These are phyloP conservation scores for Celastrina argiolus DNA, from an alignment of 2,888 invertebrate species.

Conservation along the genomic window DNA sequence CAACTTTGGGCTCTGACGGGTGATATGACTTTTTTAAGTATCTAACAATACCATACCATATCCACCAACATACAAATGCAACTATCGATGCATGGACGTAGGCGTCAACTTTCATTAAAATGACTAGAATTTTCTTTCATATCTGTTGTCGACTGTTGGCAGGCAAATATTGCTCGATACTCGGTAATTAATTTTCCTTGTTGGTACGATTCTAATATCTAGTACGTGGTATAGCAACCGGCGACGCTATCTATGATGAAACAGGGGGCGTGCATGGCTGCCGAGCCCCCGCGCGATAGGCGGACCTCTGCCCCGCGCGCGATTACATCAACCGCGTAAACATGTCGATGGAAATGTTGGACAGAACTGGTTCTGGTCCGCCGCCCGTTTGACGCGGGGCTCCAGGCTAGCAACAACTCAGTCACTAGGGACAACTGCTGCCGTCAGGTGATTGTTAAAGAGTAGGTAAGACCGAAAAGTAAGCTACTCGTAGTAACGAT, in stretches of 20 bases:
- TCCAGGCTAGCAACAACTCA: not conserved
- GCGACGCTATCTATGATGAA: slow-evolving; percentile 40
- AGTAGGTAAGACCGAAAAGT: too few species aligned
- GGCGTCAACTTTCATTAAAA: too few species aligned
- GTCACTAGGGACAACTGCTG: not conserved
- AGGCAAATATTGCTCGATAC: not conserved
- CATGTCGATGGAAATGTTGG: slow-evolving; percentile 7
- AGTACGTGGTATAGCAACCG: not conserved
- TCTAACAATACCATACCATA: too few species aligned
- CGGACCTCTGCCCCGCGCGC: slow-evolving; percentile 34
- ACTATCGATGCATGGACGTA: too few species aligned
- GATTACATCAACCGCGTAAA: slow-evolving; percentile 10
- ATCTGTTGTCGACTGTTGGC: too few species aligned
- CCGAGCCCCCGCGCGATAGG: slow-evolving; percentile 44
- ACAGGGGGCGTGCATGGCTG: slow-evolving; percentile 39
- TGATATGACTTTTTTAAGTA: too few species aligned
- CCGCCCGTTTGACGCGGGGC: not conserved
- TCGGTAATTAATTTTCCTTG: not conserved
- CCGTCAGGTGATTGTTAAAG: too few species aligned
- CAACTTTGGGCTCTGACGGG: too few species aligned
- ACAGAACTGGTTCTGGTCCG: not conserved
- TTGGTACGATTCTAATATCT: not conserved
- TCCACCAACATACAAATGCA: too few species aligned
- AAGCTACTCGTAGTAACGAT: too few species aligned
- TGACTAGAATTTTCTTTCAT: too few species aligned